phyloP scores from a whole-genome alignment of 2,888 invertebrate genomes.

The Apodemia zela region DNA sequence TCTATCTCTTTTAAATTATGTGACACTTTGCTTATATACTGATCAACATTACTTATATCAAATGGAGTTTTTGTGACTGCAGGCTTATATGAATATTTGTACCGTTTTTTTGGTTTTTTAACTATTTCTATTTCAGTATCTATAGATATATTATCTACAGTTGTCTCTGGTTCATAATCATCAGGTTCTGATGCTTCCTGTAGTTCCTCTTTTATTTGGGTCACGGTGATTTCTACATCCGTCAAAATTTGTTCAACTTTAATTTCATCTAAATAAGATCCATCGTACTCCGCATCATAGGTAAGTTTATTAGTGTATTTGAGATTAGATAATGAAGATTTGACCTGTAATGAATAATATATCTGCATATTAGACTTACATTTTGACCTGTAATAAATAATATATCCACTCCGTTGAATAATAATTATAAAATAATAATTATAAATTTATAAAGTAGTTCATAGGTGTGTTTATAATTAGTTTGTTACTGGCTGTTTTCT shows the following conservation, averaged over 20 bases:
- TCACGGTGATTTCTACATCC: not conserved
- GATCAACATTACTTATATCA: constrained; percentile 14
- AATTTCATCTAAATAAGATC: constrained; percentile 5
- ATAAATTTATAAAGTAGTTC: too few relatives aligned
- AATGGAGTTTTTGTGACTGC: not conserved
- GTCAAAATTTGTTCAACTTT: constrained; percentile 9
- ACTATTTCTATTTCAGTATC: not conserved
- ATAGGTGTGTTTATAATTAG: too few relatives aligned
- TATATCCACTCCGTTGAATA: too few relatives aligned
- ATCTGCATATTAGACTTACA: too few relatives aligned
- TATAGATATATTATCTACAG: not conserved
- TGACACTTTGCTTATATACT: constrained; percentile 7
- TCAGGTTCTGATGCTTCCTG: not conserved
- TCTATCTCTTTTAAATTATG: constrained; percentile 11
- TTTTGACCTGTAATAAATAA: too few relatives aligned
- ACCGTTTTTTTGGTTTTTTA: constrained; percentile 6
- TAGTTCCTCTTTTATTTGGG: not conserved
- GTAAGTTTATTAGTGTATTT: not conserved
- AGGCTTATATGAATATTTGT: constrained; percentile 7
- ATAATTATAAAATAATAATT: too few relatives aligned
- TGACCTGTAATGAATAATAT: not conserved
- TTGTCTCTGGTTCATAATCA: constrained; percentile 8
- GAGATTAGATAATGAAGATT: not conserved
- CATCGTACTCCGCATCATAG: not conserved
- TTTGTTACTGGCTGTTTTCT: too few relatives aligned